Base-by-base conservation (phyloP, 2,797 vertebrate species). In the Labeo calbasu region DNA sequence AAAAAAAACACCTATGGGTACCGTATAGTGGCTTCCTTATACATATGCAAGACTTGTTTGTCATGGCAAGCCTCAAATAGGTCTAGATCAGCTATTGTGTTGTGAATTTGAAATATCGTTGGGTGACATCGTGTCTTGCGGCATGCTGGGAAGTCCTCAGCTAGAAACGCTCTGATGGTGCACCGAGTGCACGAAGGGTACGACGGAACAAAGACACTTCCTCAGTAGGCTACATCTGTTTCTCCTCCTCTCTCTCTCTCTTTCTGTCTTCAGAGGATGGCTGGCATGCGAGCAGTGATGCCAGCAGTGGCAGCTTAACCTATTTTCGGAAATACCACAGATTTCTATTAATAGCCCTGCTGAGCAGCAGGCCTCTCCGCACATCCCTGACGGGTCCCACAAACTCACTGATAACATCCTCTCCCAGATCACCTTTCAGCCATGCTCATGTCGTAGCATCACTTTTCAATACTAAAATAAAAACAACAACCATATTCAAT, bases 301-400 rank as follows among this genome's bases (percentile, higher is more conserved):
- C 83, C 93, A 93, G 93, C 89, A 87, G 94, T 94, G 94, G 93
- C 93, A 95, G 94, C 94, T 96, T 96, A 96, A 95, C 95, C 95
- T 95, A 95, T 95, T 96, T 96, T 95, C 92, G 89, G 94, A 95
- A 95, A 94, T 94, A 94, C 94, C 94, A 94, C 92, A 91, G 89
- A 92, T 91, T 90, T 93, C 95, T 96, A 95, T 95, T 94, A 95
- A 91, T 95, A 96, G 91, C 92, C 61, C 55, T 91, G 90, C 93
- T 94, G 94, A 94, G 92, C 93, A 92, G 93, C 90, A 82, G 90
- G 93, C 90, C 92, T 94, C 91, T 92, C 91, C 92, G 91, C 91
- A 91, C 90, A 89, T 90, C 91, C 90, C 90, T 89, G 85, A 91
- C 61, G 85, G 89, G 90, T 92, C 88, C 88, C 86, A 91, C 85